Evolutionary conservation across 2,797 vertebrate genomes (phyloP).

Genomic region (Enteromius fasciolatus): DNA sequence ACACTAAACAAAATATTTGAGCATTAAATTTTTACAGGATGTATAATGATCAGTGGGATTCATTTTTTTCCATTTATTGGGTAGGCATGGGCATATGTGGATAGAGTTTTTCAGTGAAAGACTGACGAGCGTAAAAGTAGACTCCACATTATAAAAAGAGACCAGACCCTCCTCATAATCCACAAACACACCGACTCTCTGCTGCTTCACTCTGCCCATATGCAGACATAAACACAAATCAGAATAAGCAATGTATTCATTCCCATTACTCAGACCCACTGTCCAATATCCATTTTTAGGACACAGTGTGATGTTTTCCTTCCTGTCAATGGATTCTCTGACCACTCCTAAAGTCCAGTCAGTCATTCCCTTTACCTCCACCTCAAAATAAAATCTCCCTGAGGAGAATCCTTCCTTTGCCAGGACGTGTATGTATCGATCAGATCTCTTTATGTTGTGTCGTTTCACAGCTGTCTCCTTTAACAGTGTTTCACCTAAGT

Average conservation of each 20-base stretch:
- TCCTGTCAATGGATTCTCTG: slow-evolving; percentile 1
- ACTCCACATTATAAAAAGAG: neutral
- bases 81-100: neutral
- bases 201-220: neutral
- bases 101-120: neutral
- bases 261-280: slow-evolving; percentile 2
- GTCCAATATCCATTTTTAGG: slow-evolving; percentile 30
- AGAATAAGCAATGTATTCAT: neutral
- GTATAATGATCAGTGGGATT: neutral
- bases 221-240: neutral
- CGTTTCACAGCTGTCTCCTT: no score
- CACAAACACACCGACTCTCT: neutral
- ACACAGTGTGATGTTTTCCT: neutral
- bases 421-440: neutral
- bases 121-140: neutral
- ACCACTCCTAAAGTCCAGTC: slow-evolving; percentile 3
- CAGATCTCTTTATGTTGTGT: neutral
- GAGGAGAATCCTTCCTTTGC: neutral
- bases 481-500: neutral
- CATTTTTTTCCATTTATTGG: neutral
- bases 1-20: neutral
- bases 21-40: neutral
- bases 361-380: neutral
- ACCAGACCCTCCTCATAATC: neutral
- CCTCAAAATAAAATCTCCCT: neutral